Evolutionary conservation across 2,113 vertebrate genomes (phyloP).

Genomic region (Pyxicephalus adspersus): DNA sequence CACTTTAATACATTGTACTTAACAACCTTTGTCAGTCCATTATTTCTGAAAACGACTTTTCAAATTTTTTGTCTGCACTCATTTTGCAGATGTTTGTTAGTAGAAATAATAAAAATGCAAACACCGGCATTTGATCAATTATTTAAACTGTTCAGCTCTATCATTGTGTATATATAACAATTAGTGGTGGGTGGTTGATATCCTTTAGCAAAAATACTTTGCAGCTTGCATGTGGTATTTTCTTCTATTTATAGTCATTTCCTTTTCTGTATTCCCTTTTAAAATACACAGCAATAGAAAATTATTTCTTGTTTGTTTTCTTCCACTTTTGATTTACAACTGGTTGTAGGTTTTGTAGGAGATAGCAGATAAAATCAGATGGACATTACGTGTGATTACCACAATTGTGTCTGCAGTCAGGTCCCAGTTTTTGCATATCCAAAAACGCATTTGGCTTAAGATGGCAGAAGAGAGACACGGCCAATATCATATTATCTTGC

Average conservation of each 20-base stretch:
- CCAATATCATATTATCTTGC: too few species aligned
- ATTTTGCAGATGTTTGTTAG: constrained; percentile 22
- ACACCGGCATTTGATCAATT: neutral
- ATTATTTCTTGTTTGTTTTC: too few species aligned
- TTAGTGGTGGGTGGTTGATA: constrained; percentile 17
- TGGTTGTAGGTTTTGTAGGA: too few species aligned
- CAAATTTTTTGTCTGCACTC: constrained; percentile 1
- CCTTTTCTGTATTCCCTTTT: neutral
- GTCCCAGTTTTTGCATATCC: too few species aligned
- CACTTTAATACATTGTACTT: too few species aligned
- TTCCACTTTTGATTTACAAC: too few species aligned
- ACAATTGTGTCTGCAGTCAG: too few species aligned
- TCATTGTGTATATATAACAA: constrained; percentile 32
- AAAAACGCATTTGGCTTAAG: too few species aligned
- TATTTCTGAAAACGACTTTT: neutral
- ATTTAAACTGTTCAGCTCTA: neutral
- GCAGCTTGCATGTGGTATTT: neutral
- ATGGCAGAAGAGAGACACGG: too few species aligned
- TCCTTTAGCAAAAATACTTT: constrained; percentile 16
- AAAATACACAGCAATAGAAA: neutral
- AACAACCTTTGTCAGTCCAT: neutral
- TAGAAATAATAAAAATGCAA: constrained; percentile 32
- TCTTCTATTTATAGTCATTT: neutral
- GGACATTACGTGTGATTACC: too few species aligned
- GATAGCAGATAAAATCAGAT: too few species aligned